phyloP scores from a whole-genome alignment of 2,888 invertebrate species.

The Subacronicta megacephala region DNA sequence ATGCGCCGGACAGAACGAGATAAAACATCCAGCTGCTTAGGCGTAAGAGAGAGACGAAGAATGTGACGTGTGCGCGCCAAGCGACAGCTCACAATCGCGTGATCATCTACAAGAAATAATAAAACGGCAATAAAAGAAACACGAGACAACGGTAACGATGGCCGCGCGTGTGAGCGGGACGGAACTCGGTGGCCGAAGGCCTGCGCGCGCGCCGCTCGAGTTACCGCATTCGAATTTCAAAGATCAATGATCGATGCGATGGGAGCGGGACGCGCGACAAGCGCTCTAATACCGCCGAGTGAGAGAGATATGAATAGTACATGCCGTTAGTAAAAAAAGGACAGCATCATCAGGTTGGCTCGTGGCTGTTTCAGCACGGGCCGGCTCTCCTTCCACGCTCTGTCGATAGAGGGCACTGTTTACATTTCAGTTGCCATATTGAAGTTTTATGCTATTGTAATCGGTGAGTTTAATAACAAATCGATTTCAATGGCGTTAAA shows the following conservation, averaged over 20 bases:
- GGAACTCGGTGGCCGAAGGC: slow-evolving; percentile 75
- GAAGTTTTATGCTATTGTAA: slow-evolving; percentile 54
- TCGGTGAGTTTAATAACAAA: slow-evolving; percentile 59
- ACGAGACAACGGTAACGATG: slow-evolving; percentile 83
- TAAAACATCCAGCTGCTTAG: slow-evolving; percentile 46
- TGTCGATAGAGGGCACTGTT: slow-evolving; percentile 77
- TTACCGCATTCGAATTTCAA: slow-evolving; percentile 87
- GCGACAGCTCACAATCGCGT: slow-evolving; percentile 89
- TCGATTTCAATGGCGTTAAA: slow-evolving; percentile 52
- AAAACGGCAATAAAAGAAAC: slow-evolving; percentile 89
- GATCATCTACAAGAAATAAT: slow-evolving; percentile 90
- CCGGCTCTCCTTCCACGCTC: slow-evolving; percentile 48
- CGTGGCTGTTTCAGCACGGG: slow-evolving; percentile 80
- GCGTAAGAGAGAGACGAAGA: slow-evolving; percentile 65
- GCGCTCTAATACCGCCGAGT: slow-evolving; percentile 63
- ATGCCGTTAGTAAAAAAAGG: slow-evolving; percentile 59
- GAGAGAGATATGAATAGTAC: slow-evolving; percentile 63
- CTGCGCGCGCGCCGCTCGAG: slow-evolving; percentile 86
- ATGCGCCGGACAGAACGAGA: slow-evolving; percentile 81
- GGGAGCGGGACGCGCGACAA: slow-evolving; percentile 81
- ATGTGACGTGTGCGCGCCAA: slow-evolving; percentile 88
- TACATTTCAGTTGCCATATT: slow-evolving; percentile 57
- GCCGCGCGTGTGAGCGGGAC: slow-evolving; percentile 80
- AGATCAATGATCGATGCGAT: slow-evolving; percentile 89
- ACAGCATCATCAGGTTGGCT: slow-evolving; percentile 74